These are phyloP conservation scores for Heloderma charlesbogerti DNA, from an alignment of 2,113 vertebrate species.

Conservation along the genomic window DNA sequence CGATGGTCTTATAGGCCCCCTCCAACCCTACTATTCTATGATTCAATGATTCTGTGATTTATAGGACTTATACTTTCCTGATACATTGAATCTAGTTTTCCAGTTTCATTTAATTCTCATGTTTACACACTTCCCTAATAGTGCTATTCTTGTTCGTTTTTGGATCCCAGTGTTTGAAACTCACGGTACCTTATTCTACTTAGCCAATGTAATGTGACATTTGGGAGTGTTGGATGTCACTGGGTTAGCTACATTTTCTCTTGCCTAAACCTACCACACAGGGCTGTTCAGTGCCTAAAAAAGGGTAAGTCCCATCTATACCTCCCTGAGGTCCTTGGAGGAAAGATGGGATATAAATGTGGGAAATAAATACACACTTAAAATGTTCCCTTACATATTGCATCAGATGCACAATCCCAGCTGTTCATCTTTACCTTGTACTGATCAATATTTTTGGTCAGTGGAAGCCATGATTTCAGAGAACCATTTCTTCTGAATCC, in stretches of 20 bases:
- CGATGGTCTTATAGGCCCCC: too few relatives aligned
- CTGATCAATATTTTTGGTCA: background rate
- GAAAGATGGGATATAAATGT: background rate
- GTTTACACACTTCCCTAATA: background rate
- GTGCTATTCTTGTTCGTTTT: background rate
- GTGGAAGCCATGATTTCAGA: background rate
- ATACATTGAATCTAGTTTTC: background rate
- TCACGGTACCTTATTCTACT: background rate
- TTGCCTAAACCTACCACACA: background rate
- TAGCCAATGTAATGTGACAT: too few relatives aligned
- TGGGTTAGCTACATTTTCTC: background rate
- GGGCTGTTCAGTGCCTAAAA: background rate
- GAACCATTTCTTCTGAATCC: background rate
- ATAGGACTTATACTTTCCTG: background rate
- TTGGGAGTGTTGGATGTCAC: too few relatives aligned
- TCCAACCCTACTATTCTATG: too few relatives aligned
- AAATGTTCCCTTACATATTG: too few relatives aligned
- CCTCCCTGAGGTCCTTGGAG: background rate
- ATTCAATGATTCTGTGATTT: too few relatives aligned
- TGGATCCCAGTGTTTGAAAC: background rate
- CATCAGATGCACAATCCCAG: background rate
- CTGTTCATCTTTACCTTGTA: background rate
- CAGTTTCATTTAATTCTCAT: background rate
- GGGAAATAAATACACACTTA: background rate
- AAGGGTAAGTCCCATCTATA: background rate